These are phyloP conservation scores for Melanostoma mellinum DNA, from an alignment of 2,888 invertebrate genomes.

Conservation along the genomic window DNA sequence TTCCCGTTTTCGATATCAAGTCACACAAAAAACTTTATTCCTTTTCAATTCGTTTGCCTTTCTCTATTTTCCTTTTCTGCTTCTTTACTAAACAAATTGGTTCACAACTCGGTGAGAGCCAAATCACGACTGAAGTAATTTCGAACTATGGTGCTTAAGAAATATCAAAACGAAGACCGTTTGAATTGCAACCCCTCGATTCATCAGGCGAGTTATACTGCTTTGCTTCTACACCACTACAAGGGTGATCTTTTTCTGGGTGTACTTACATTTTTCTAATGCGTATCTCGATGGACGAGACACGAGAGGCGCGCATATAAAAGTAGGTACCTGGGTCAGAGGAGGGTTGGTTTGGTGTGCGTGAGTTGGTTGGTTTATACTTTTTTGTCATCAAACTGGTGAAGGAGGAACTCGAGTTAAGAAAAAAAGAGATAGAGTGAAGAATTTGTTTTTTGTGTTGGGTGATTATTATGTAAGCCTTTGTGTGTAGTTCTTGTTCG, in stretches of 20 bases:
- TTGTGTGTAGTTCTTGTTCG: slow-evolving; percentile 43
- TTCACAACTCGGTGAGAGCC: slow-evolving; percentile 77
- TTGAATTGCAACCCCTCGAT: slow-evolving; percentile 64
- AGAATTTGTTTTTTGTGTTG: slow-evolving; percentile 15
- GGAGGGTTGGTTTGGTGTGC: slow-evolving; percentile 56
- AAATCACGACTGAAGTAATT: slow-evolving; percentile 82
- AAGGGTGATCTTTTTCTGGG: slow-evolving; percentile 61
- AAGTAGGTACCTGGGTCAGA: slow-evolving; percentile 41
- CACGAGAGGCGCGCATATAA: slow-evolving; percentile 61
- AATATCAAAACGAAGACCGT: slow-evolving; percentile 57
- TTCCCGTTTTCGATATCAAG: slow-evolving; percentile 38
- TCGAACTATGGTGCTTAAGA: slow-evolving; percentile 70
- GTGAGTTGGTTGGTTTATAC: slow-evolving; percentile 42
- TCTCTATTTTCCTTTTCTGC: neutral
- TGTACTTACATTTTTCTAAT: slow-evolving; percentile 57
- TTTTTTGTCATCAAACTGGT: slow-evolving; percentile 5
- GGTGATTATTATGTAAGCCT: slow-evolving; percentile 70
- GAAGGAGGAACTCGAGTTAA: slow-evolving; percentile 19
- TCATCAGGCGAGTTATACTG: slow-evolving; percentile 48
- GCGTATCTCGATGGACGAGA: slow-evolving; percentile 33
- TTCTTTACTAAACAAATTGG: slow-evolving; percentile 18
- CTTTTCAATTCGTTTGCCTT: slow-evolving; percentile 44
- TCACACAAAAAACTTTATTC: slow-evolving; percentile 29
- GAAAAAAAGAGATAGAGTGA: slow-evolving; percentile 60
- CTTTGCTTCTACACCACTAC: slow-evolving; percentile 52